A percentile compares a stretch with the other conserved stretches of the same genome.
Conservation (phyloP, 2,888 invertebrate species). For the Machimus atricapillus region DNA sequence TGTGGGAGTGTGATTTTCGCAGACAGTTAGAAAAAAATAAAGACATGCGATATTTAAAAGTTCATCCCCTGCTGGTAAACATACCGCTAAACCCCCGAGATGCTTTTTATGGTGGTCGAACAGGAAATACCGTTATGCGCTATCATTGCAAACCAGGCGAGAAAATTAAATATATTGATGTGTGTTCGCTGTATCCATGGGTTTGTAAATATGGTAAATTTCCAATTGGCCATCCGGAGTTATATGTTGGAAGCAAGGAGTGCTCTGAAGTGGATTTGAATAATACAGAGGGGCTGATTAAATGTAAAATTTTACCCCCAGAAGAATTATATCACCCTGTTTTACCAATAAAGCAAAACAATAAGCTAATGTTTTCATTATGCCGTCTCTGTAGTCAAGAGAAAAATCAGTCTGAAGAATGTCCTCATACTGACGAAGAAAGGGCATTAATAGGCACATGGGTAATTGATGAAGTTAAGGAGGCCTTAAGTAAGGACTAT, state of each 20-base stretch:
- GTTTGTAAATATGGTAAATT: background rate
- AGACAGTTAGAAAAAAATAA: no score
- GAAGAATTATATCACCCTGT: conserved; percentile 52
- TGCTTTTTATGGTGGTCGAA: background rate
- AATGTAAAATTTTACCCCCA: conserved; percentile 32
- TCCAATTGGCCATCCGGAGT: background rate
- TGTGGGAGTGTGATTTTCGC: no score
- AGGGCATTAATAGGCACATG: conserved; percentile 52
- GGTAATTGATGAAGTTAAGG: conserved; percentile 53
- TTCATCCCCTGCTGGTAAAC: no score
- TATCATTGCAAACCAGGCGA: background rate
- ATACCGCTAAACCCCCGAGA: background rate
- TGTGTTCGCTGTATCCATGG: conserved; percentile 28
- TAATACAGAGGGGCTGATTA: background rate
- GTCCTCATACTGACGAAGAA: conserved; percentile 27
- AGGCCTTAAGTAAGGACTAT: conserved; percentile 52
- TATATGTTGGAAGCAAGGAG: background rate
- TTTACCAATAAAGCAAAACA: conserved; percentile 50
- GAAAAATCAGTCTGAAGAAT: no score
- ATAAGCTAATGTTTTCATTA: conserved; percentile 51
- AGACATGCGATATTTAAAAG: no score
- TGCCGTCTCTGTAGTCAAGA: conserved; percentile 48
- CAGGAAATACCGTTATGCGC: background rate
- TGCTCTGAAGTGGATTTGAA: background rate
- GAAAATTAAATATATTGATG: conserved; percentile 33